These are phyloP conservation scores for Pollenia labialis DNA, from an alignment of 2,888 invertebrate genomes.

Conservation along the genomic window DNA sequence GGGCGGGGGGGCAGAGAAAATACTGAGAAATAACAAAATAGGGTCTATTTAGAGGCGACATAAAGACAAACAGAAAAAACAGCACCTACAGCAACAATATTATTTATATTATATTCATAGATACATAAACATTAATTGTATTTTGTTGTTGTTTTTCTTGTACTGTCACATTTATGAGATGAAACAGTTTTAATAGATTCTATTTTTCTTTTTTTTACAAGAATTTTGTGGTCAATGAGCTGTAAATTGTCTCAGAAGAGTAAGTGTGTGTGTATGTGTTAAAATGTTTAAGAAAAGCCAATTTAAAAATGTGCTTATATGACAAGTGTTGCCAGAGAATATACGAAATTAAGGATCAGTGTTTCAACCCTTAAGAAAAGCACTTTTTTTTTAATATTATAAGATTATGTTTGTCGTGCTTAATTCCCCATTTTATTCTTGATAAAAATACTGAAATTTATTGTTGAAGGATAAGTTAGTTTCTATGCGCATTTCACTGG, in stretches of 20 bases:
- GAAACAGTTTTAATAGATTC: slow-evolving; percentile 24
- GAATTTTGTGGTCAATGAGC: slow-evolving; percentile 69
- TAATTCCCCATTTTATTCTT: too few relatives aligned
- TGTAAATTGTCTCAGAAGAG: slow-evolving; percentile 51
- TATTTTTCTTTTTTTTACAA: slow-evolving; percentile 39
- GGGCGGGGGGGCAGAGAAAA: neutral
- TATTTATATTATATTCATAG: slow-evolving; percentile 5
- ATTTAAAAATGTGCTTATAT: slow-evolving; percentile 29
- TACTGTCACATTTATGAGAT: slow-evolving; percentile 5
- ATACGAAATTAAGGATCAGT: neutral
- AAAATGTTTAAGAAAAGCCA: neutral
- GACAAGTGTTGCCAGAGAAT: slow-evolving; percentile 5
- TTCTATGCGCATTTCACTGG: too few relatives aligned
- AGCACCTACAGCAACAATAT: slow-evolving; percentile 25
- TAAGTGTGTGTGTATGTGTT: neutral
- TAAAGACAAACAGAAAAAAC: neutral
- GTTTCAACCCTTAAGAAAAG: neutral
- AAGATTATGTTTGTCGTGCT: neutral
- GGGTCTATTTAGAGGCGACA: slow-evolving; percentile 3
- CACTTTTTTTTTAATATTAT: neutral
- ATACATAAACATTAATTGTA: neutral
- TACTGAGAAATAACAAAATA: neutral
- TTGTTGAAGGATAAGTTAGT: too few relatives aligned
- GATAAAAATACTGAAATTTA: too few relatives aligned
- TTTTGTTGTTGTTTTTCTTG: neutral